Evolutionary conservation across 1,140 invertebrate species (phyloP).

Genomic region (Trichonephila inaurata): DNA sequence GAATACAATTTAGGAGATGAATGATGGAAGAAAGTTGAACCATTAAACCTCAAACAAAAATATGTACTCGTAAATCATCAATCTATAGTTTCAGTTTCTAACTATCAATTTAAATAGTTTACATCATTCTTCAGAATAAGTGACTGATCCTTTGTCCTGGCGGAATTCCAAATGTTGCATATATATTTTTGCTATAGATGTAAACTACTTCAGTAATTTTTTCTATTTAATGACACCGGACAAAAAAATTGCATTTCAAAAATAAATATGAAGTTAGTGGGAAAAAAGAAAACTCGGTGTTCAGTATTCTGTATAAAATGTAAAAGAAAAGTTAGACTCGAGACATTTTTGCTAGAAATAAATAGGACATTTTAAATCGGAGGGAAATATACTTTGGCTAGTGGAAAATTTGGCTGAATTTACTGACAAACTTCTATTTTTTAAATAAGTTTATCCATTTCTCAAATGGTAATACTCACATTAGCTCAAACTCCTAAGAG

Average conservation of each 20-base stretch:
- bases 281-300: background rate
- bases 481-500: too few species aligned
- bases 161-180: too few species aligned
- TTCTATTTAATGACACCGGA: background rate
- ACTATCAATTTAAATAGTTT: background rate
- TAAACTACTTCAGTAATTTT: background rate
- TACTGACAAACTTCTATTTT: too few species aligned
- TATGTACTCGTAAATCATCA: background rate
- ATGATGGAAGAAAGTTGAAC: background rate
- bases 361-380: too few species aligned
- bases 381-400: too few species aligned
- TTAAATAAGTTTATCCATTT: too few species aligned
- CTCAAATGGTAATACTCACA: too few species aligned
- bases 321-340: background rate
- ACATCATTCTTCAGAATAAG: background rate
- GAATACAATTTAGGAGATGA: background rate
- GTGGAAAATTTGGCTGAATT: too few species aligned
- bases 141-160: background rate
- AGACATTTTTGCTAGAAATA: too few species aligned
- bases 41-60: background rate
- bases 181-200: too few species aligned
- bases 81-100: background rate
- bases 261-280: background rate
- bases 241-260: background rate
- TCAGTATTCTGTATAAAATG: background rate